phyloP scores from a whole-genome alignment of 2,888 invertebrate genomes.

The Troilus luridus region DNA sequence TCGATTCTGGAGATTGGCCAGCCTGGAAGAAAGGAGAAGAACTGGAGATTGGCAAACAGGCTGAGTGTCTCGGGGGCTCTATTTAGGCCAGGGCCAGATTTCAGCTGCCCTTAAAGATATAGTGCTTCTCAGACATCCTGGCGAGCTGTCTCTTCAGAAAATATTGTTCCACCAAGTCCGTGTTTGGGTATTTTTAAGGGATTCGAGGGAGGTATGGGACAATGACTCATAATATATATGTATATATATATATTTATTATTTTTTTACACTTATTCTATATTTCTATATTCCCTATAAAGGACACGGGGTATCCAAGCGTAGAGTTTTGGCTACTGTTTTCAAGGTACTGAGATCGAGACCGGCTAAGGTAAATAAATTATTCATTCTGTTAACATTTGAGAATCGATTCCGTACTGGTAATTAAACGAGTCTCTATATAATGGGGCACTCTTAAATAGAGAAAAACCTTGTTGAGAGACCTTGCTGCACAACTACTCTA shows the following conservation, averaged over 20 bases:
- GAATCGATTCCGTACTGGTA: no score
- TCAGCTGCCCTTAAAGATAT: neutral
- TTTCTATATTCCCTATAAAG: no score
- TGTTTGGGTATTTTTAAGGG: neutral
- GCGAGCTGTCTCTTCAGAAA: neutral
- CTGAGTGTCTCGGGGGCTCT: neutral
- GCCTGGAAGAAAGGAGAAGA: neutral
- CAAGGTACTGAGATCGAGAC: no score
- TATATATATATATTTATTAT: neutral
- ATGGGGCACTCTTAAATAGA: no score
- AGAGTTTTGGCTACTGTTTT: no score
- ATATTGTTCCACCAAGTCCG: neutral
- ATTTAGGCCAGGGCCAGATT: slow-evolving; percentile 30
- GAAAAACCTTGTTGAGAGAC: no score
- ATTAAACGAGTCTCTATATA: no score
- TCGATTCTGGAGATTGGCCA: neutral
- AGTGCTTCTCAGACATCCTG: slow-evolving; percentile 10
- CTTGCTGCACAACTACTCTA: no score
- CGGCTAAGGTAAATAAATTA: neutral
- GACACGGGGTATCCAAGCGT: no score
- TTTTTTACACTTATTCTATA: no score
- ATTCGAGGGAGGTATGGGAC: neutral
- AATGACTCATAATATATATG: neutral
- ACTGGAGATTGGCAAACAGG: slow-evolving; percentile 1
- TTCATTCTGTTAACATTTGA: no score